Percentiles rank a stretch among this genome's conserved stretches.
Evolutionary conservation across 2,888 invertebrate genomes (phyloP).

Genomic region (Eupithecia subumbrata): DNA sequence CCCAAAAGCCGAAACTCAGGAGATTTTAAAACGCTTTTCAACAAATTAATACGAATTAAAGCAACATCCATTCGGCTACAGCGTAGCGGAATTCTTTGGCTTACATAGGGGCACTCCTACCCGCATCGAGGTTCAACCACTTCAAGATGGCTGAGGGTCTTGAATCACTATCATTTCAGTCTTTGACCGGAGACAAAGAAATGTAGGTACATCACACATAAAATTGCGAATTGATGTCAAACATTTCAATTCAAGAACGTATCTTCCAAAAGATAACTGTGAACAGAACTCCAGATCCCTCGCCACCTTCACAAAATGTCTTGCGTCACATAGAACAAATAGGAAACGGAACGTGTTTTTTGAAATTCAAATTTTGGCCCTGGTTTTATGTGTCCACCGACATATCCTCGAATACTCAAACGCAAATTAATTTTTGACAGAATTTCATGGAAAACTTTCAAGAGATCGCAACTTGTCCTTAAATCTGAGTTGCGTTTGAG

Average conservation of each 20-base stretch:
- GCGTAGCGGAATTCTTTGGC: conserved; percentile 72
- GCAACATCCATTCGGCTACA: conserved; percentile 79
- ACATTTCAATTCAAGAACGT: neutral
- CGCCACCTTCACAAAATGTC: conserved; percentile 1
- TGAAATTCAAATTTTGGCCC: neutral
- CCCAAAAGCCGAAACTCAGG: conserved; percentile 62
- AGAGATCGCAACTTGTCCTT: too few relatives aligned
- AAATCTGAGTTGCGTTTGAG: too few relatives aligned
- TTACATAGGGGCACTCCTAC: conserved; percentile 58
- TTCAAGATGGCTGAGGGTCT: too few relatives aligned
- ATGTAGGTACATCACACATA: neutral
- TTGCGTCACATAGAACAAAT: neutral
- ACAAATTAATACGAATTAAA: conserved; percentile 73
- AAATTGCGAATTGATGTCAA: neutral
- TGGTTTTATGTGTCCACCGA: too few relatives aligned
- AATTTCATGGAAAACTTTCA: too few relatives aligned
- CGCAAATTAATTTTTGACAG: too few relatives aligned
- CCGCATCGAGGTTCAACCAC: conserved; percentile 10
- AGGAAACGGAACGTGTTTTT: neutral
- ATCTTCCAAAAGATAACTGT: neutral
- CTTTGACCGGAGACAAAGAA: neutral
- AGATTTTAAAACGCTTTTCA: conserved; percentile 59
- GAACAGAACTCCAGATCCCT: neutral
- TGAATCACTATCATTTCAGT: conserved; percentile 7
- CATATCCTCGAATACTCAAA: too few relatives aligned